Evolutionary conservation across 1,140 invertebrate genomes (phyloP).

Genomic region (Matsumurasca onukii): DNA sequence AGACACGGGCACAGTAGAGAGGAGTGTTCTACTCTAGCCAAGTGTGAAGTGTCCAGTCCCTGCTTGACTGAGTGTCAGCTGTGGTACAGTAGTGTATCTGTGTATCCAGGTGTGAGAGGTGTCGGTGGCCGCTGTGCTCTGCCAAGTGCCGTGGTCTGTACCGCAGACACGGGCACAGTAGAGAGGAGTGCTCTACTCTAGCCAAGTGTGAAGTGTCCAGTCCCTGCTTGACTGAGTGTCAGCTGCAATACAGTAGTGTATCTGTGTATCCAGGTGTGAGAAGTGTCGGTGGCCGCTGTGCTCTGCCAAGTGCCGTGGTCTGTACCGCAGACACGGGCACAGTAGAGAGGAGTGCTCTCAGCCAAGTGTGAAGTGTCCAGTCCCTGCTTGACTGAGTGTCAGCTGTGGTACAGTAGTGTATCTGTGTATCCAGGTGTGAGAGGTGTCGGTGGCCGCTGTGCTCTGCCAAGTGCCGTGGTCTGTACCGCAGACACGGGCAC

Average conservation of each 20-base stretch:
- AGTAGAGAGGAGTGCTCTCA: background rate
- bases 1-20: slow-evolving; percentile 55
- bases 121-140: background rate
- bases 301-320: background rate
- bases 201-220: slow-evolving; percentile 41
- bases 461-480: slow-evolving; percentile 53
- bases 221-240: no score
- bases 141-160: background rate
- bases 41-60: slow-evolving; percentile 46
- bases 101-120: background rate
- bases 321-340: background rate
- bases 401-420: no score
- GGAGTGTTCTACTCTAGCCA: slow-evolving; percentile 57
- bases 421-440: no score
- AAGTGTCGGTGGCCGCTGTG: background rate
- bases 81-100: no score
- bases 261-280: no score
- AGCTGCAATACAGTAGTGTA: no score
- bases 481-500: slow-evolving; percentile 55
- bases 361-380: background rate
- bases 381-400: background rate
- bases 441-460: slow-evolving; percentile 74
- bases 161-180: background rate
- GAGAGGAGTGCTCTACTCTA: slow-evolving; percentile 57
- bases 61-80: no score